Base-by-base conservation (phyloP, 2,113 vertebrate genomes). In the Nothoprocta perdicaria region DNA sequence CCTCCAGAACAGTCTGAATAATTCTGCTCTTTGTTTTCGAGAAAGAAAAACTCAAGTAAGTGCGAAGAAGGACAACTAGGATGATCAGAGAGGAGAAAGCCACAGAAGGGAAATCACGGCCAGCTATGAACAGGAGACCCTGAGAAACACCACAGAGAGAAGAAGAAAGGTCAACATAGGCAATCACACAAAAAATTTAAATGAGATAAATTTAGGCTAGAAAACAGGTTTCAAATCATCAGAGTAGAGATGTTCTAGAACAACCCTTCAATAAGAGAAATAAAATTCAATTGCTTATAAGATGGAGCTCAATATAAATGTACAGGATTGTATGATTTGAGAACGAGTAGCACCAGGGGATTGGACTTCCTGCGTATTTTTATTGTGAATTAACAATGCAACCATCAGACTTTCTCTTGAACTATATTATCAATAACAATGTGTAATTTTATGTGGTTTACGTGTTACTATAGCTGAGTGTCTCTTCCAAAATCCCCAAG, bases 301-400 rank as follows among this genome's bases (percentile, higher is more conserved):
- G 46, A 45, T 66, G 26, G 58, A 95, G n/a, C 35, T 81, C 84
- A 65, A 27, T 41, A 35, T 16, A 84, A 68, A 88, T 19, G 66
- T 40, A 45, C 63, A 90, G 77, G 61, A 65, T 65, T 80, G 12
- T 61, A 73, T 81, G 83, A 72, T 95, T 80, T 80, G 41, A 95
- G 57, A 61, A 83, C 57, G 55, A 67, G 45, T 31, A 87, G 71
- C 85, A 85, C 43, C 55, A 72, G 76, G 68, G 46, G 31, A 61
- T 14, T 71, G 75, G 24, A 31, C 52, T 67, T 77, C 75, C 82
- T 78, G 52, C 82, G 43, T 91, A 85, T 91, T 95, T 94, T 80
- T 33, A 65, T 75, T 91, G 85, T 88, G 76, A 77, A 95, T 95
- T 89, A 94, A 88, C 88, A 92, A 84, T 80, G 46, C 85, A 86